Conservation (phyloP, 2,888 invertebrate species). For the Drosophila quinaria region DNA sequence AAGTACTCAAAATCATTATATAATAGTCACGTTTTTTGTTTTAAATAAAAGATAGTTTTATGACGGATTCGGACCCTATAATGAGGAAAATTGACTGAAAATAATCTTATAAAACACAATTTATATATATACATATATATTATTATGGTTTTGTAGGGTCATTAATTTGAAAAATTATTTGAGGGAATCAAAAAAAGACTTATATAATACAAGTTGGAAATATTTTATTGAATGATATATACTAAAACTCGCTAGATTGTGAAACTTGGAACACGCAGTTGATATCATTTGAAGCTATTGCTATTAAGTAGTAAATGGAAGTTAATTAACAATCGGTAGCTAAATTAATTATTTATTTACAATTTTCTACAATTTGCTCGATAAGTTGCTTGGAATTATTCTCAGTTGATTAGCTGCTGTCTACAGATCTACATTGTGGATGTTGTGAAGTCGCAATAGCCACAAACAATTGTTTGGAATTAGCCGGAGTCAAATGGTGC, state of each 20-base stretch:
- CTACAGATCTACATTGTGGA: conserved; percentile 2
- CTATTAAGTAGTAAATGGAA: neutral
- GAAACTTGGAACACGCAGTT: neutral
- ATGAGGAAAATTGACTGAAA: neutral
- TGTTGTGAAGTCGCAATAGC: conserved; percentile 3
- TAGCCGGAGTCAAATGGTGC: conserved; percentile 48
- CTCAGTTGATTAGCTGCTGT: conserved; percentile 16
- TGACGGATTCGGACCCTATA: neutral
- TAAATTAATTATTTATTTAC: conserved; percentile 7
- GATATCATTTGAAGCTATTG: neutral
- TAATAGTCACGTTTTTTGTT: neutral
- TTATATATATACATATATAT: neutral
- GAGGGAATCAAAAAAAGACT: neutral
- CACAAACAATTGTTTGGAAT: conserved; percentile 37
- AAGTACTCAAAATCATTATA: neutral
- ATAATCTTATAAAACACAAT: neutral
- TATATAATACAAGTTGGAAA: no score
- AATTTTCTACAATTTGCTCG: conserved; percentile 5
- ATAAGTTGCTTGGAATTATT: neutral
- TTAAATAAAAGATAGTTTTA: neutral
- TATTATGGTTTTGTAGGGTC: neutral
- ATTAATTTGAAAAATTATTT: neutral
- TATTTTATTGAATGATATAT: neutral
- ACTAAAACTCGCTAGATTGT: neutral
- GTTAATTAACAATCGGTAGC: conserved; percentile 11